Percentiles rank a stretch among this genome's conserved stretches.
Evolutionary conservation across 2,888 invertebrate genomes (phyloP).

Genomic region (Toxonevra muliebris): DNA sequence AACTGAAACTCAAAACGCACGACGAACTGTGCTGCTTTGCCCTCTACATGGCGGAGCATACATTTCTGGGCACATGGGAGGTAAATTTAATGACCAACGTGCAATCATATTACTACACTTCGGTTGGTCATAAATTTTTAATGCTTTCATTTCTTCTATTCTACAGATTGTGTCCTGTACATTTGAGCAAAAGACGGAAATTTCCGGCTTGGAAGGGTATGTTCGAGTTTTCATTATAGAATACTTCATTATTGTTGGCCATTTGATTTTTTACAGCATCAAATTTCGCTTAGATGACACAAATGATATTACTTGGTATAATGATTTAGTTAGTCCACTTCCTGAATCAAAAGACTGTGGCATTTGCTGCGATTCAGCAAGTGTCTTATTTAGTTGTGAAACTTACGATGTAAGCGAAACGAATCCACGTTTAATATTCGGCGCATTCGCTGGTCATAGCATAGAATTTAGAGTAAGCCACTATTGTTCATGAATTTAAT

Average conservation of each 20-base stretch:
- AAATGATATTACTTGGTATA: conserved; percentile 73
- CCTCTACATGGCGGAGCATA: conserved; percentile 58
- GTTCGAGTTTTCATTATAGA: conserved; percentile 15
- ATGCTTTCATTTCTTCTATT: conserved; percentile 14
- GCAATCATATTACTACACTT: not conserved
- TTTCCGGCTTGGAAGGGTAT: conserved; percentile 60
- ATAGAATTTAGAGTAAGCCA: conserved; percentile 70
- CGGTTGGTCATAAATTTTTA: conserved; percentile 8
- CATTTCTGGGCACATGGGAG: conserved; percentile 70
- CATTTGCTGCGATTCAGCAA: conserved; percentile 59
- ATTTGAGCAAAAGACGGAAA: conserved; percentile 57
- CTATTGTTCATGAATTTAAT: not conserved
- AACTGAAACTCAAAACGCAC: not conserved
- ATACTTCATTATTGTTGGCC: not conserved
- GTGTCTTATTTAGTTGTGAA: conserved; percentile 74
- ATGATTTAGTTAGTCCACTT: conserved; percentile 66
- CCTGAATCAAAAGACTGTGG: conserved; percentile 58
- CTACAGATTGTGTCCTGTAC: conserved; percentile 57
- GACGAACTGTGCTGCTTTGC: not conserved
- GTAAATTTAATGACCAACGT: conserved; percentile 52
- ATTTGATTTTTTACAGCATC: conserved; percentile 53
- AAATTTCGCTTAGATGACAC: conserved; percentile 68
- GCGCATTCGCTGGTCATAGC: conserved; percentile 73
- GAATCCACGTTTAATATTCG: conserved; percentile 67
- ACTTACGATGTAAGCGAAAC: conserved; percentile 70